phyloP scores from a whole-genome alignment of 2,113 vertebrate genomes.

The Edolisoma coerulescens region DNA sequence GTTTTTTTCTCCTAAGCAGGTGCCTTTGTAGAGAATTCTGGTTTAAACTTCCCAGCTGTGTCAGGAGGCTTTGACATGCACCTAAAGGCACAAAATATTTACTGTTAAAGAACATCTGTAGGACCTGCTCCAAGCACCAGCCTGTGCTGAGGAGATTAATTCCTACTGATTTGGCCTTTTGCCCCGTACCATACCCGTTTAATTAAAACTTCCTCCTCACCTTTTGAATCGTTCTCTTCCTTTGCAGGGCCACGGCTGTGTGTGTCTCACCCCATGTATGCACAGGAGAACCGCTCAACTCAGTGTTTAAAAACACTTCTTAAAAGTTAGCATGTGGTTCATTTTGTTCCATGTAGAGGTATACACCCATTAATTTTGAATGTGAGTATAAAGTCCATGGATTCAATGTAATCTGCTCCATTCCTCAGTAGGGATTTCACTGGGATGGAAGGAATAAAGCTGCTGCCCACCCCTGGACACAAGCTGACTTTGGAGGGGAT shows the following conservation, averaged over 20 bases:
- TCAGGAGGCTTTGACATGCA: neutral
- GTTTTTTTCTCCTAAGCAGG: neutral
- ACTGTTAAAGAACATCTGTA: neutral
- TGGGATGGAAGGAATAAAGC: neutral
- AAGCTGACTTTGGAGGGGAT: neutral
- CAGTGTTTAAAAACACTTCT: neutral
- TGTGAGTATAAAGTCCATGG: neutral
- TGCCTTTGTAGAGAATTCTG: neutral
- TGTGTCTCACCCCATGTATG: neutral
- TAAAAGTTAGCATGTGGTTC: neutral
- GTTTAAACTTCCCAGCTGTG: neutral
- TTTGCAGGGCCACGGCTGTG: neutral
- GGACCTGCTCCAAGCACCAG: neutral
- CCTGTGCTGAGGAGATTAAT: neutral
- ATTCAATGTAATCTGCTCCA: neutral
- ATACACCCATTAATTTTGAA: neutral
- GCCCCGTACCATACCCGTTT: neutral
- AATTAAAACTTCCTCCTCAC: neutral
- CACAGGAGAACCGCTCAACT: neutral
- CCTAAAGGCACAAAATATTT: neutral
- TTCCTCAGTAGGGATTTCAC: neutral
- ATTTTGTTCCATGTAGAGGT: neutral
- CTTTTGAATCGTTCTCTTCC: neutral
- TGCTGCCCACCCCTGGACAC: neutral
- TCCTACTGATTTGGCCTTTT: neutral